These are phyloP conservation scores for Bombus waltoni DNA, from an alignment of 1,140 invertebrate species.

Conservation along the genomic window DNA sequence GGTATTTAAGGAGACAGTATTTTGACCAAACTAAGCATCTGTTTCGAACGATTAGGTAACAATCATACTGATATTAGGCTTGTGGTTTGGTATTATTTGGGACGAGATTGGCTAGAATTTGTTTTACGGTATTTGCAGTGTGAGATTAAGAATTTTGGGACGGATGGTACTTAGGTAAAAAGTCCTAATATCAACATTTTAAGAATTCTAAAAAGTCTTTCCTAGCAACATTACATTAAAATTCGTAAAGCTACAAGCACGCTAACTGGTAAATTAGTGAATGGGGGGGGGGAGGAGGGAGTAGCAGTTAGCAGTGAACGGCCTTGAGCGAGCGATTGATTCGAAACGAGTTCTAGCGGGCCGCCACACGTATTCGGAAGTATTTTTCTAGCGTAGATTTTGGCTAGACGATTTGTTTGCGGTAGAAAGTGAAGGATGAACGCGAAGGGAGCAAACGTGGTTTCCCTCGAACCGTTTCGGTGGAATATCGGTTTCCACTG, in stretches of 20 bases:
- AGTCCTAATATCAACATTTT: too few species aligned
- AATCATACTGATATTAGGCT: not conserved
- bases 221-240: too few species aligned
- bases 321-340: not conserved
- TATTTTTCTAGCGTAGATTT: not conserved
- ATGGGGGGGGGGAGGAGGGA: too few species aligned
- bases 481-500: not conserved
- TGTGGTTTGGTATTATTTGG: not conserved
- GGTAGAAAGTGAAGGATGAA: not conserved
- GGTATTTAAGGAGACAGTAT: too few species aligned
- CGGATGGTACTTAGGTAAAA: too few species aligned
- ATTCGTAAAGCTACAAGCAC: too few species aligned
- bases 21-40: too few species aligned
- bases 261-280: too few species aligned
- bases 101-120: too few species aligned
- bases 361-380: not conserved
- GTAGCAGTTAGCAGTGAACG: not conserved
- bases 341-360: not conserved
- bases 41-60: not conserved
- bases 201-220: too few species aligned
- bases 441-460: not conserved
- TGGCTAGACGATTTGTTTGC: not conserved
- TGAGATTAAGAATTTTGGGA: too few species aligned
- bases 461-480: not conserved
- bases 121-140: too few species aligned